A percentile compares a stretch with the other conserved stretches of the same genome.
phyloP scores from a whole-genome alignment of 2,888 invertebrate species.

The Nephrotoma appendiculata region DNA sequence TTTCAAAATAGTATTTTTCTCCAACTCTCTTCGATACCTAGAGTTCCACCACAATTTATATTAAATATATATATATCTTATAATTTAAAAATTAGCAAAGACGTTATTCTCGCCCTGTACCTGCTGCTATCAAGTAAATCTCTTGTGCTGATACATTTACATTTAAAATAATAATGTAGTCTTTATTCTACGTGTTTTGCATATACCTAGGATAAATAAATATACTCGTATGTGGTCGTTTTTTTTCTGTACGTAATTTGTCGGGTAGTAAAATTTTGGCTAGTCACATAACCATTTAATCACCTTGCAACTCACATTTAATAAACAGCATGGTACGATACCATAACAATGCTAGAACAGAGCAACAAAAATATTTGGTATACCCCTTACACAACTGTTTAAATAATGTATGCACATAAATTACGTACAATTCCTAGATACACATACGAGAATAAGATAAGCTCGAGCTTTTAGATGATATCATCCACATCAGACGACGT shows the following conservation, averaged over 20 bases:
- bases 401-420: not conserved
- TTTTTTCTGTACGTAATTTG: not conserved
- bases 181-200: not conserved
- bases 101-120: no score
- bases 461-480: not conserved
- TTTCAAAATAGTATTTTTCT: no score
- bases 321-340: not conserved
- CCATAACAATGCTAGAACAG: not conserved
- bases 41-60: no score
- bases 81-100: no score
- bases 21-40: no score
- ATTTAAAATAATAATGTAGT: no score
- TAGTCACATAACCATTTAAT: not conserved
- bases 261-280: not conserved
- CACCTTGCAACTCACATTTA: not conserved
- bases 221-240: not conserved
- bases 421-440: not conserved
- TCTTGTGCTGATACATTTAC: no score
- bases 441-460: not conserved
- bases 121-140: no score
- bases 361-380: not conserved
- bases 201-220: not conserved
- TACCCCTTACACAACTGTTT: not conserved
- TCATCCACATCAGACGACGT: not conserved
- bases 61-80: no score